Conservation (phyloP, 2,888 invertebrate species). For the Epirrhoe tristata region DNA sequence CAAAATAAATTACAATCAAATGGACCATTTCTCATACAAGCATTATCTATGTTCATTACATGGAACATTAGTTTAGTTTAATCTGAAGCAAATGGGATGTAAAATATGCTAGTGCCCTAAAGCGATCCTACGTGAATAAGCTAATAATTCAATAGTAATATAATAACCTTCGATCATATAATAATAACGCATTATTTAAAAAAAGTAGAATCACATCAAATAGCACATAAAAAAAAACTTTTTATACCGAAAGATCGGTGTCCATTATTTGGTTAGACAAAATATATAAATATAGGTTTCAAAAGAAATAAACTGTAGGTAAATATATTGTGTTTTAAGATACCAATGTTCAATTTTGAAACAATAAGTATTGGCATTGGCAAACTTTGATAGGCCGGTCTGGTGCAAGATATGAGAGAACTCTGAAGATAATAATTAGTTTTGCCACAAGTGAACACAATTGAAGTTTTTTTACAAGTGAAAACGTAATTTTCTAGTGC, state of each 20-base stretch:
- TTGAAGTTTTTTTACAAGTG: no score
- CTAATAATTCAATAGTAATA: no score
- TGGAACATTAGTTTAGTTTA: conserved; percentile 25
- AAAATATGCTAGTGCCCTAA: not conserved
- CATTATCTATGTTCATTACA: conserved; percentile 15
- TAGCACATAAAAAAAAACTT: not conserved
- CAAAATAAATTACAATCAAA: conserved; percentile 41
- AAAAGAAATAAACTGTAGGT: not conserved
- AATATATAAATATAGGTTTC: not conserved
- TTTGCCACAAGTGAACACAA: not conserved
- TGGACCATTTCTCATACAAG: conserved; percentile 37
- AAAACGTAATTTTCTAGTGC: not conserved
- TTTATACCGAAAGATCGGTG: no score
- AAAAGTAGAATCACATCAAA: not conserved
- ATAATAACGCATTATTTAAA: not conserved
- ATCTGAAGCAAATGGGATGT: conserved; percentile 4
- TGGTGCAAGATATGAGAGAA: not conserved
- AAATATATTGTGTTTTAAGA: not conserved
- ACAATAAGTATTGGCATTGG: not conserved
- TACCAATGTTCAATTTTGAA: not conserved
- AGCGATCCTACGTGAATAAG: no score
- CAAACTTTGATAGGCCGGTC: not conserved
- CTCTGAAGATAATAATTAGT: not conserved
- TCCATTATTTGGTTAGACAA: not conserved
- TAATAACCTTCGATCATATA: not conserved